Base-by-base conservation (phyloP, 2,113 vertebrate genomes). In the Mustelus asterias region DNA sequence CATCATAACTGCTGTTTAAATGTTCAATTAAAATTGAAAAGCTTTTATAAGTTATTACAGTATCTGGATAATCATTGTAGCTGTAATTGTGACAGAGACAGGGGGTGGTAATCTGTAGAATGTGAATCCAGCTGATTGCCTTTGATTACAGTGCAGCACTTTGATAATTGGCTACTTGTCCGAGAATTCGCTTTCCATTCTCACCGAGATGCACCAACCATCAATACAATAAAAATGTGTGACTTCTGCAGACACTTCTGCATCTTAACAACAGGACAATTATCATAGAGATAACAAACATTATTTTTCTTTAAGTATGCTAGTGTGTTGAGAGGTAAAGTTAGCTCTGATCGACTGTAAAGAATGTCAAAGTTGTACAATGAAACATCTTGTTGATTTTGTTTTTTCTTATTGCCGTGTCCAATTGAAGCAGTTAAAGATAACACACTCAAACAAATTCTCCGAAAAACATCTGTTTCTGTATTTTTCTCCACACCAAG, bases 101-200 rank as follows among this genome's bases (percentile, higher is more conserved):
- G 92, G 63, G 80, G 93, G 41, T 70, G 93, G 37, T 70, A 69
- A 44, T 94, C 37, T 94, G n/a, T 70, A 14, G 2, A 48, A 33
- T 70, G 22, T 94, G 93, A 94, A 94, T 70, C 93, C 22, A 94
- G 93, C 22, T 94, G 93, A 94, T 70, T 94, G 65, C 16, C n/a
- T 70, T 41, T 94, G 60, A 69, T 94, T 94, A 94, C n/a, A 44
- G 18, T 70, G 20, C 20, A 70, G 67, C 26, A 48, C 60, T 44
- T 70, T 29, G 37, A 70, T 70, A 69, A 94, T 94, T 94, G 37
- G 93, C 65, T 41, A 48, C 93, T 94, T 41, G 18, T 94, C 37
- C 44, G n/a, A 90, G 54, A 29, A 3, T 48, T 24, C 22, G 1
- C 13, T 94, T 29, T 69, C 65, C 29, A 63, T 92, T 92, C 58